Evolutionary conservation across 2,888 invertebrate species (phyloP), one percentile per base, ranked within the genome.

Genomic region (Tetanocera ferruginea): DNA sequence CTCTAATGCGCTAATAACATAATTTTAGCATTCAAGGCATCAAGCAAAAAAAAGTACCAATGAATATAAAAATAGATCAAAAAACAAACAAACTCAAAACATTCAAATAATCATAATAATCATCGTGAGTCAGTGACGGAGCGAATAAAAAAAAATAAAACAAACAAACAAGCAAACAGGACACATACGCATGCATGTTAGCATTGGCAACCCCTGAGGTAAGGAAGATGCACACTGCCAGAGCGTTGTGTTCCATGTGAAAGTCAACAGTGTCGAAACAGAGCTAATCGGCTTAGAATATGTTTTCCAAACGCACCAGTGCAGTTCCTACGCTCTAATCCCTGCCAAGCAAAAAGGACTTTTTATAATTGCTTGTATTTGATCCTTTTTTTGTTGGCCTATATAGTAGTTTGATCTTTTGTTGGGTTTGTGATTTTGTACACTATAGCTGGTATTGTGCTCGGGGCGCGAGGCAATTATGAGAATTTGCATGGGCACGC

Each of bases 321-420:
- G 25, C 19, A 70, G 52, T 14, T 5, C 70, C 19, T 14, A 25
- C 52, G 28, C 70, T 62, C 25, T 64, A 74, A 74, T 64, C 49
- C 49, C 64, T 17, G 64, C 9, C 74, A 6, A 52, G 49, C 64
- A 64, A 25, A 34, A 78, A 77, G 80, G 70, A 79, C 76, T 85
- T 85, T 81, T 81, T 85, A 84, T 87, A 87, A 88, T 87, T 88
- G 88, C 88, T 85, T 86, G 85, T 86, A 82, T 82, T 79, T 83
- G 81, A 80, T 80, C 69, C 78, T 78, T 79, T 80, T 84, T 83
- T 80, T 80, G 2, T 73, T 70, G 11, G 14, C 2, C 19, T 11
- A 23, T 62, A 49, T 34, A 43, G 37, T 73, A n/a, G 43, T 49
- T 62, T 11, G n/a, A 3, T 43, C 6, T 14, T 62, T 28, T 72